Evolutionary conservation across 2,797 vertebrate species (phyloP), one percentile per base, ranked within the genome.

Genomic region (Ispidina picta): DNA sequence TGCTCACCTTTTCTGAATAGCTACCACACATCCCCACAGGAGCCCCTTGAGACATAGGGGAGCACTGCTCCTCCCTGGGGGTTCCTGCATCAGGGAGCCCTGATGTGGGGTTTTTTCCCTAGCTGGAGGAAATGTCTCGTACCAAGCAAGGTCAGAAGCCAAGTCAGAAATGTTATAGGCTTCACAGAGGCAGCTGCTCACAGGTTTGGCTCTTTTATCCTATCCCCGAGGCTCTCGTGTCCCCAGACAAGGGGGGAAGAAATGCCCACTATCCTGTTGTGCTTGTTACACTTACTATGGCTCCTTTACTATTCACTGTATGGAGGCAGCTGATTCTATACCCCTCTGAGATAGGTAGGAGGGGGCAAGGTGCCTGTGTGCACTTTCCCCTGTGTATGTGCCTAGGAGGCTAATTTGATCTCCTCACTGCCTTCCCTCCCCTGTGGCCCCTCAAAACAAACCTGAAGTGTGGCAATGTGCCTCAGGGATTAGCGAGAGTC

Each of bases 11-110:
- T 2, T 21, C 20, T 23, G 8, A 46, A 72, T 78, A 58, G 12
- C 0, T 28, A 29, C 21, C 17, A 5, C 3, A 1, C 16, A 3
- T 41, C 37, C 26, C 35, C 19, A 2, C 1, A 10, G 13, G 12
- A 43, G 15, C 15, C 37, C 33, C 48, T 68, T 51, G 46, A 51
- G 33, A 6, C 1, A 17, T 33, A 7, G 9, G 9, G 21, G 2
- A 28, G 4, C 20, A 9, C 15, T 54, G 43, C 39, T 63, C 3
- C 9, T 62, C 12, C 17, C 1, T 10, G 0, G 8, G 56, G 22
- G 15, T 4, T 22, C 5, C 26, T 5, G 16, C 1, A 1, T 6
- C 64, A 43, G 18, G 15, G 60, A 73, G 1, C 2, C 6, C 23
- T 2, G 0, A 2, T 2, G 31, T 26, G 48, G 48, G 14, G 13